Percentiles rank a stretch among this genome's conserved stretches.
Conservation (phyloP, 2,113 vertebrate genomes). For the Megaceryle torquata region DNA sequence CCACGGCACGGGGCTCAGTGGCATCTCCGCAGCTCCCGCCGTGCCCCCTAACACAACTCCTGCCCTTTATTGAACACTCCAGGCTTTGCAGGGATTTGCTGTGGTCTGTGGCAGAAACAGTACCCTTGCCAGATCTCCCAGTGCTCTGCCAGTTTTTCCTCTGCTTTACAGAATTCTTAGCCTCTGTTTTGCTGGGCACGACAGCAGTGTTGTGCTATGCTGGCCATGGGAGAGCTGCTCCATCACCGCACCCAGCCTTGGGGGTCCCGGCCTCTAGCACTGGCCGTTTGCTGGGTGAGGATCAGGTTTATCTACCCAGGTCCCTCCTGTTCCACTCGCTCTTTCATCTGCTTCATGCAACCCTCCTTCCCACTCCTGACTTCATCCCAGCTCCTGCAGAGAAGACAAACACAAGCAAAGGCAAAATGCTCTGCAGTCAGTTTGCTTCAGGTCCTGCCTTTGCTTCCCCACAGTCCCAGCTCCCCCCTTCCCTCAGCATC, state of each 20-base stretch:
- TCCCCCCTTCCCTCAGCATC: background rate
- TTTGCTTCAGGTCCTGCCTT: background rate
- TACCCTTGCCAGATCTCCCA: background rate
- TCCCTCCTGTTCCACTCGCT: rapidly evolving
- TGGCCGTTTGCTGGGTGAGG: background rate
- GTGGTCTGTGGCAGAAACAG: rapidly evolving
- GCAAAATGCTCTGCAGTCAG: rapidly evolving
- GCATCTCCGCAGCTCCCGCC: background rate
- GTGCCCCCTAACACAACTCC: rapidly evolving
- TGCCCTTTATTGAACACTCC: rapidly evolving
- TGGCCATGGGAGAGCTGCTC: background rate
- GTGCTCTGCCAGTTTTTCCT: background rate
- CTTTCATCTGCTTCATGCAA: rapidly evolving
- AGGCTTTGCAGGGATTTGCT: background rate
- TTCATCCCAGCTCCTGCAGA: background rate
- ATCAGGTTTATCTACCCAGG: rapidly evolving
- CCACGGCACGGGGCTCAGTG: background rate
- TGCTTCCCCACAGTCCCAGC: background rate
- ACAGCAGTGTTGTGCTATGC: rapidly evolving
- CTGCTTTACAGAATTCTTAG: background rate
- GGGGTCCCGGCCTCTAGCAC: background rate
- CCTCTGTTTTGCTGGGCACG: rapidly evolving
- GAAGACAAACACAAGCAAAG: background rate
- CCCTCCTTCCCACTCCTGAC: background rate
- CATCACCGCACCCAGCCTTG: rapidly evolving